phyloP scores from a whole-genome alignment of 2,888 invertebrate genomes.

The Aphidius colemani region DNA sequence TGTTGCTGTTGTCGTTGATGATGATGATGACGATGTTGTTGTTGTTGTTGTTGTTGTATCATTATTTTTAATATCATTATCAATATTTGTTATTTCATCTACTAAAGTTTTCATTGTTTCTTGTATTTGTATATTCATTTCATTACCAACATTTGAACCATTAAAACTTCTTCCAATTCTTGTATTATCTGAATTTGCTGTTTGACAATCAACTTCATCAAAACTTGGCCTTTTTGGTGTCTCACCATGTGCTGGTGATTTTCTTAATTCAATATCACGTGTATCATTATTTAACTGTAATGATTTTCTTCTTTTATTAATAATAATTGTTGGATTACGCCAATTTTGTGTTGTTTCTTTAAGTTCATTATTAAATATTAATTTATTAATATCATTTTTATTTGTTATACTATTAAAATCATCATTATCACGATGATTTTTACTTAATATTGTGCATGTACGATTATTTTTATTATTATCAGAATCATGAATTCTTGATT shows the following conservation, averaged over 20 bases:
- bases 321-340: constrained; percentile 26
- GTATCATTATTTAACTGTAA: constrained; percentile 32
- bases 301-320: constrained; percentile 23
- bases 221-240: constrained; percentile 40
- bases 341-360: constrained; percentile 31
- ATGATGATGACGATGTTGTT: too few species aligned
- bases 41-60: too few species aligned
- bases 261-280: constrained; percentile 40
- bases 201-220: constrained; percentile 34
- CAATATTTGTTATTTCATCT: constrained; percentile 5
- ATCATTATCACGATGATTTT: constrained; percentile 25
- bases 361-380: constrained; percentile 8
- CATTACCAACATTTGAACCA: constrained; percentile 2
- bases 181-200: constrained; percentile 29
- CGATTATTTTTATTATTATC: constrained; percentile 27
- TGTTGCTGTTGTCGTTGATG: neutral
- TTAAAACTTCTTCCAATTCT: constrained; percentile 27
- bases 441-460: constrained; percentile 32
- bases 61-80: constrained; percentile 5
- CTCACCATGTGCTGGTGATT: constrained; percentile 43
- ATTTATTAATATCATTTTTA: constrained; percentile 12
- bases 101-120: neutral
- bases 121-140: neutral
- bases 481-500: constrained; percentile 22
- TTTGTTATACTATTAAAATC: constrained; percentile 10